Base-by-base conservation (phyloP, 2,888 invertebrate genomes). In the Amblyjoppa proteus region DNA sequence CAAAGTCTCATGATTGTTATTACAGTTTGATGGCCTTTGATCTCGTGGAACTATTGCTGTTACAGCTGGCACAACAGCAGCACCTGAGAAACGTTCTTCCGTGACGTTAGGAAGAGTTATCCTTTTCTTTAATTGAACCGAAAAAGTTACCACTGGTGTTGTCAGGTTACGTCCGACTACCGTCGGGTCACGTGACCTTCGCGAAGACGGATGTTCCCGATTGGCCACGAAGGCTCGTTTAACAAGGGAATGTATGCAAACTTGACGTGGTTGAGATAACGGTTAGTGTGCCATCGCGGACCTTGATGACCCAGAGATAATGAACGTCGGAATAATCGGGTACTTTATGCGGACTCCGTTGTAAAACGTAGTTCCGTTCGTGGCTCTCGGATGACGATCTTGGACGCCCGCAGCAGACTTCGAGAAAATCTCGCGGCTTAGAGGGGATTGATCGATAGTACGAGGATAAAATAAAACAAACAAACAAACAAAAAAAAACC, bases 401-500 rank as follows among this genome's bases (percentile, higher is more conserved):
- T 49, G 45, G 45, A 49, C 16, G 16, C 16, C 16, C 13, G 13
- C 16, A 16, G 45, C 45, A 49, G 45, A 13, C 16, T 49, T 16
- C 16, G 16, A 49, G 45, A 49, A 4, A 49, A 49, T 16, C 45
- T 3, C 16, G 45, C 16, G 45, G 3, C 16, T 49, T 16, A 49
- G 45, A 13, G 45, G 45, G 16, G 13, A 16, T 49, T 56, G 20
- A 56, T 56, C 53, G n/a, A 53, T 11, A 53, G 16, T 53, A 53
- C n/a, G 53, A 56, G 20, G 53, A 56, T 56, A 56, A 20, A 56
- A 56, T 7, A 61, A 28, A 56, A 66, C 31, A 45, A 51, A 64
- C 31, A 45, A 51, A 64, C 31, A 45, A 51, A 20, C 20, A 20
- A 64, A 64, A 70, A 58, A 41, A 53, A 81, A 74, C 28, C 20